phyloP scores from a whole-genome alignment of 2,888 invertebrate genomes.

The Elysia crispata region DNA sequence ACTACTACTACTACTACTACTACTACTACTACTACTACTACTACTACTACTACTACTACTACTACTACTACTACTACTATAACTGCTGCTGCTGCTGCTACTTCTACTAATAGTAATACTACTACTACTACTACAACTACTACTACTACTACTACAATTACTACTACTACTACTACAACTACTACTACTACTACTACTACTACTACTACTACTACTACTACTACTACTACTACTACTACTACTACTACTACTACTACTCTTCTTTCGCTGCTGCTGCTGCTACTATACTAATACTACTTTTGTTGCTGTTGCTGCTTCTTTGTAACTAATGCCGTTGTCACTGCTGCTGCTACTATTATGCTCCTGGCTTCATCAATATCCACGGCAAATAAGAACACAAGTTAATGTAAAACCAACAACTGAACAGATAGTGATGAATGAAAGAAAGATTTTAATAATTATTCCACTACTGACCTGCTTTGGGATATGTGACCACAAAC shows the following conservation, averaged over 20 bases:
- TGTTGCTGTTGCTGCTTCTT: too few species aligned
- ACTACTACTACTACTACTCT: slow-evolving; percentile 36
- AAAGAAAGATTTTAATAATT: too few species aligned
- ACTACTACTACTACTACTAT: slow-evolving; percentile 48
- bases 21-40: slow-evolving; percentile 50
- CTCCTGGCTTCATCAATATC: too few species aligned
- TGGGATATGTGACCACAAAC: slow-evolving; percentile 92
- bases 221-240: slow-evolving; percentile 44
- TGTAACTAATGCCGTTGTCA: too few species aligned
- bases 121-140: too few species aligned
- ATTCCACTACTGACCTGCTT: slow-evolving; percentile 90
- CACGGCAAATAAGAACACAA: too few species aligned
- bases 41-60: slow-evolving; percentile 51
- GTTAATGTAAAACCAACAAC: too few species aligned
- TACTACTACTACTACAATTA: too few species aligned
- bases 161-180: slow-evolving; percentile 43
- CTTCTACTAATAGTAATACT: too few species aligned
- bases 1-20: slow-evolving; percentile 50
- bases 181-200: slow-evolving; percentile 40
- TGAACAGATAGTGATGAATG: too few species aligned
- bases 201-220: slow-evolving; percentile 45
- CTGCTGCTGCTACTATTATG: too few species aligned
- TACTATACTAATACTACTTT: too few species aligned
- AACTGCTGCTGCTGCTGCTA: slow-evolving; percentile 15
- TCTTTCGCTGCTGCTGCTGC: slow-evolving; percentile 37